These are phyloP conservation scores for Drosophila novamexicana DNA, from an alignment of 1,140 invertebrate genomes.

Conservation along the genomic window DNA sequence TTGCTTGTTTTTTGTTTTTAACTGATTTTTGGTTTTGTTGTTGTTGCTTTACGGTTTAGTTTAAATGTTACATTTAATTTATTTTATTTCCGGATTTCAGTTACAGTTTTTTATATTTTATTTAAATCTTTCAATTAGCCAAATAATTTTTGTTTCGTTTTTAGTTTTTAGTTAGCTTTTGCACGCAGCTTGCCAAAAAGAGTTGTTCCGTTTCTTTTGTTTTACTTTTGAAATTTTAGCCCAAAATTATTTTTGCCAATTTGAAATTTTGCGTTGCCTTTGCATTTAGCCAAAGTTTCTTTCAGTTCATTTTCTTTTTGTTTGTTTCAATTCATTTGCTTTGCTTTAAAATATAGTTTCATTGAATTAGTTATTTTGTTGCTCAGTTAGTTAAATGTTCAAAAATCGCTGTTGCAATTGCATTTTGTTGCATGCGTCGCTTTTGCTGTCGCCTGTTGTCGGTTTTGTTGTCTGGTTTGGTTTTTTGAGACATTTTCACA, in stretches of 20 bases:
- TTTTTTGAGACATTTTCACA: conserved; percentile 75
- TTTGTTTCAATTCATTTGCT: conserved; percentile 22
- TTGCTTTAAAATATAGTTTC: conserved; percentile 7
- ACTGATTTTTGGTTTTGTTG: conserved; percentile 52
- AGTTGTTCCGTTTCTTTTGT: conserved; percentile 45
- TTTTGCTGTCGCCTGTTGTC: conserved; percentile 48
- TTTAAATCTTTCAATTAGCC: conserved; percentile 39
- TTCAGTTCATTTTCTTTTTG: conserved; percentile 61
- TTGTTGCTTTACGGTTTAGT: conserved; percentile 44
- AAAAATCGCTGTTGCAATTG: conserved; percentile 48
- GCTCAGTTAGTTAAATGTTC: conserved; percentile 72
- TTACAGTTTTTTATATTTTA: conserved; percentile 37
- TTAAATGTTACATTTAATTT: conserved; percentile 72
- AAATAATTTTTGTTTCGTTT: conserved; percentile 48
- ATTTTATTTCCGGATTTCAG: conserved; percentile 40
- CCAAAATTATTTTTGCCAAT: conserved; percentile 72
- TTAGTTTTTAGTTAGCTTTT: conserved; percentile 29
- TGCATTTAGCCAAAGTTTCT: conserved; percentile 43
- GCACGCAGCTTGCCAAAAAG: conserved; percentile 69
- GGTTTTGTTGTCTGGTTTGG: conserved; percentile 50
- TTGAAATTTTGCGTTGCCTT: conserved; percentile 71
- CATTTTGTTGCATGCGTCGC: conserved; percentile 60
- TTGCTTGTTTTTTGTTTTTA: conserved; percentile 56
- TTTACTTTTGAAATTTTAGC: conserved; percentile 37
- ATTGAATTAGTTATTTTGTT: not conserved